Conservation (phyloP, 2,888 invertebrate genomes). For the Xylota sylvarum region DNA sequence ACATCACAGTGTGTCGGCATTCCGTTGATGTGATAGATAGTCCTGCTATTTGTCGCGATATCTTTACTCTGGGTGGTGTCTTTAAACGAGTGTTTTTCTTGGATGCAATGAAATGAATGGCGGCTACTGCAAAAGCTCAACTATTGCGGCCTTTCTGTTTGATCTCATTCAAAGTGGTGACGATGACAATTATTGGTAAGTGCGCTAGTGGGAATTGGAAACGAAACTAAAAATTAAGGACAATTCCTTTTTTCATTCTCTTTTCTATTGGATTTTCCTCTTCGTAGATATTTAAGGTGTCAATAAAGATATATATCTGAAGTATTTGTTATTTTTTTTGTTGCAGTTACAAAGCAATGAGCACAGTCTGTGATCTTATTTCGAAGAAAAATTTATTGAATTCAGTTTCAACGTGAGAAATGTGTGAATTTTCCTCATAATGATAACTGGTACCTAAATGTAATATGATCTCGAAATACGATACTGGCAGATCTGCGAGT, state of each 20-base stretch:
- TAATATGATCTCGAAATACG: no score
- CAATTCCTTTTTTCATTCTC: constrained; percentile 22
- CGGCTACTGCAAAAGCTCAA: constrained; percentile 46
- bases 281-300: constrained; percentile 32
- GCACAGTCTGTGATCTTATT: constrained; percentile 22
- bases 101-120: constrained; percentile 8
- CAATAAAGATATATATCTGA: constrained; percentile 49
- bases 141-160: constrained; percentile 68
- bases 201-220: constrained; percentile 54
- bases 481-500: no score
- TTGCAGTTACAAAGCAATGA: no score
- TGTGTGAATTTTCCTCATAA: background rate
- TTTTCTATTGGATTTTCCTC: background rate
- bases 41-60: constrained; percentile 75
- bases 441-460: no score
- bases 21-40: constrained; percentile 75
- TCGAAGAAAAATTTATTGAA: constrained; percentile 24
- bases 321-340: background rate
- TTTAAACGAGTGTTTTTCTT: constrained; percentile 53
- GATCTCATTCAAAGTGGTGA: constrained; percentile 56
- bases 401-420: background rate
- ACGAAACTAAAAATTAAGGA: constrained; percentile 59
- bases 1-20: constrained; percentile 54
- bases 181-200: constrained; percentile 46
- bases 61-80: constrained; percentile 74